phyloP scores from a whole-genome alignment of 2,113 vertebrate genomes.

The Elgaria multicarinata region DNA sequence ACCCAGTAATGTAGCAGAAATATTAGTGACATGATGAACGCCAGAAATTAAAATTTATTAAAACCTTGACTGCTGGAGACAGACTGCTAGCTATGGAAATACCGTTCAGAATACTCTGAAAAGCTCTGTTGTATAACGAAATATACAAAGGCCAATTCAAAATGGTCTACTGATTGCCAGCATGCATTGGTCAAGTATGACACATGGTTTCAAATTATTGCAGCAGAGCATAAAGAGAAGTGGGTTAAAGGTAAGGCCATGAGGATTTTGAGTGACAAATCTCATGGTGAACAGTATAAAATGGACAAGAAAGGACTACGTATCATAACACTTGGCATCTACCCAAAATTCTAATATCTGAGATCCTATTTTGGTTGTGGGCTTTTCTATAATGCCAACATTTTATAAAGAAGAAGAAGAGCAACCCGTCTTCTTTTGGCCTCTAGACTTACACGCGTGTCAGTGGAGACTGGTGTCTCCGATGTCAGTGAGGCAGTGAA shows the following conservation, averaged over 20 bases:
- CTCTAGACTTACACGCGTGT: too few relatives aligned
- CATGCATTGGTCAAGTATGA: not conserved
- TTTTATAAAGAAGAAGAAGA: constrained; percentile 18
- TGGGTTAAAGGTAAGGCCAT: constrained; percentile 12
- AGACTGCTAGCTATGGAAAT: constrained; percentile 3
- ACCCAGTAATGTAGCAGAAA: not conserved
- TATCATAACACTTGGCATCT: constrained; percentile 29
- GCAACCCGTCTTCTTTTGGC: too few relatives aligned
- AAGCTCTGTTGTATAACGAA: constrained; percentile 3
- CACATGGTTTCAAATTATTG: constrained; percentile 14
- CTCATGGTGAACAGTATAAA: constrained; percentile 20
- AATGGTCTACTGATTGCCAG: not conserved
- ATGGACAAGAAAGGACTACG: not conserved
- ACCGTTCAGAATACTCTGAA: not conserved
- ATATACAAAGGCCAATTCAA: constrained; percentile 6
- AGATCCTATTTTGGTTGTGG: not conserved
- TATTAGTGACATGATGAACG: constrained; percentile 19
- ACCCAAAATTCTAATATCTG: constrained; percentile 28
- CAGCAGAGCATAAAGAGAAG: not conserved
- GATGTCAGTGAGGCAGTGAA: too few relatives aligned
- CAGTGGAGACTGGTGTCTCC: too few relatives aligned
- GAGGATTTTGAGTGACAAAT: constrained; percentile 11
- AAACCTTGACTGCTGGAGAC: constrained; percentile 18
- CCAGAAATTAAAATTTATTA: constrained; percentile 24
- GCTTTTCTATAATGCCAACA: constrained; percentile 24